Conservation (phyloP, 2,888 invertebrate genomes). For the Meghimatium bilineatum region DNA sequence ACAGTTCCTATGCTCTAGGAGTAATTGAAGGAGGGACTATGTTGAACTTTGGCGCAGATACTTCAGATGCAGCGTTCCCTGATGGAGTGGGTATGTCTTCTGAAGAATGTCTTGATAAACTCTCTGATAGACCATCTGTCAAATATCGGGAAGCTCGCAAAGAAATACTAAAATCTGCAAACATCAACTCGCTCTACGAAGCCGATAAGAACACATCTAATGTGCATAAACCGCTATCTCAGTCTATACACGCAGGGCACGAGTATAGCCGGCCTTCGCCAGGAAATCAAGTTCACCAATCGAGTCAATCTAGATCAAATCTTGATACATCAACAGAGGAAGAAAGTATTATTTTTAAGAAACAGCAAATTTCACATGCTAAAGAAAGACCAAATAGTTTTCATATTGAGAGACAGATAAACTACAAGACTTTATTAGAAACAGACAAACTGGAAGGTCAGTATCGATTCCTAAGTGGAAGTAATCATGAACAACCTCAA, state of each 20-base stretch:
- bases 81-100: not conserved
- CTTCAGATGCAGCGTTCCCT: not conserved
- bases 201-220: not conserved
- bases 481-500: not conserved
- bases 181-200: not conserved
- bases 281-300: not conserved
- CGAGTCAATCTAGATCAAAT: not conserved
- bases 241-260: not conserved
- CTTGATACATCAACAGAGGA: not conserved
- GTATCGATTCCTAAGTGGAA: not conserved
- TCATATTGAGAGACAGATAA: not conserved
- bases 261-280: not conserved
- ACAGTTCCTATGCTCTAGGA: too few relatives aligned
- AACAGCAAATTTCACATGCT: not conserved
- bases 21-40: too few relatives aligned
- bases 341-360: not conserved
- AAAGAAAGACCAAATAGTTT: not conserved
- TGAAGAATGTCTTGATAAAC: not conserved
- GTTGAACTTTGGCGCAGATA: not conserved
- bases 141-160: conserved; percentile 29
- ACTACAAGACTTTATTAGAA: not conserved
- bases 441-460: not conserved
- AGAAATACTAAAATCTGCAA: conserved; percentile 19
- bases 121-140: conserved; percentile 10
- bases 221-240: not conserved